phyloP scores from a whole-genome alignment of 2,797 vertebrate genomes.

The Macroramphosus scolopax region DNA sequence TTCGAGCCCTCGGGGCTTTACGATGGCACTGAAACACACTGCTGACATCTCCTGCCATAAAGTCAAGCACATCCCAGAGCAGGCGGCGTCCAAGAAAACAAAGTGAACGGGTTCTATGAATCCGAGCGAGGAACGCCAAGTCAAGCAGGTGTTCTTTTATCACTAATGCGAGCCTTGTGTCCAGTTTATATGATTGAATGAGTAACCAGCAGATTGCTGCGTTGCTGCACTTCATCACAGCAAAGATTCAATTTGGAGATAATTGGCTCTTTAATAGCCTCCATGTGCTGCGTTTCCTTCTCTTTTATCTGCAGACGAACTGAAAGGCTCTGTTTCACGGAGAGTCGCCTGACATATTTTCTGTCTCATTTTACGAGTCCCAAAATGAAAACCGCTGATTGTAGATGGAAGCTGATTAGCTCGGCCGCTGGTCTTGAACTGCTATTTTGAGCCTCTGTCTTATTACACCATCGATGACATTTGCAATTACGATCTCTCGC shows the following conservation, averaged over 20 bases:
- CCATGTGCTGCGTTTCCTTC: constrained; percentile 45
- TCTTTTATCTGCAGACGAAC: constrained; percentile 19
- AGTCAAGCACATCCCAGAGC: constrained; percentile 31
- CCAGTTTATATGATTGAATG: constrained; percentile 42
- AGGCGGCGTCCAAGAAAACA: background rate
- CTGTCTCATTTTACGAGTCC: constrained; percentile 27
- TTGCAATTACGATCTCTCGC: constrained; percentile 64
- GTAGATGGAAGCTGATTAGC: no score
- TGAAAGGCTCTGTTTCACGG: constrained; percentile 10
- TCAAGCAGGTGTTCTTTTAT: constrained; percentile 65
- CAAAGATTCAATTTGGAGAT: constrained; percentile 38
- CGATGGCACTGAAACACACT: constrained; percentile 48
- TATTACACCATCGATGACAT: constrained; percentile 59
- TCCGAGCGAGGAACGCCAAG: no score
- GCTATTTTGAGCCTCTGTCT: constrained; percentile 52
- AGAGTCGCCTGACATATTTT: constrained; percentile 32
- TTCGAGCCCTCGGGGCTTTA: constrained; percentile 47
- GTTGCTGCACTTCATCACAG: constrained; percentile 47
- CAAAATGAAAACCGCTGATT: constrained; percentile 17
- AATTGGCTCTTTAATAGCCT: constrained; percentile 45
- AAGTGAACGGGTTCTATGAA: no score
- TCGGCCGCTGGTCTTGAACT: constrained; percentile 25
- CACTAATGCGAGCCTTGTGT: constrained; percentile 45
- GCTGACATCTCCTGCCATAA: constrained; percentile 54
- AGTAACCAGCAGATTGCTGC: constrained; percentile 53